These are phyloP conservation scores for Smittia sp. DNA, from an alignment of 2,888 invertebrate genomes.

Conservation along the genomic window DNA sequence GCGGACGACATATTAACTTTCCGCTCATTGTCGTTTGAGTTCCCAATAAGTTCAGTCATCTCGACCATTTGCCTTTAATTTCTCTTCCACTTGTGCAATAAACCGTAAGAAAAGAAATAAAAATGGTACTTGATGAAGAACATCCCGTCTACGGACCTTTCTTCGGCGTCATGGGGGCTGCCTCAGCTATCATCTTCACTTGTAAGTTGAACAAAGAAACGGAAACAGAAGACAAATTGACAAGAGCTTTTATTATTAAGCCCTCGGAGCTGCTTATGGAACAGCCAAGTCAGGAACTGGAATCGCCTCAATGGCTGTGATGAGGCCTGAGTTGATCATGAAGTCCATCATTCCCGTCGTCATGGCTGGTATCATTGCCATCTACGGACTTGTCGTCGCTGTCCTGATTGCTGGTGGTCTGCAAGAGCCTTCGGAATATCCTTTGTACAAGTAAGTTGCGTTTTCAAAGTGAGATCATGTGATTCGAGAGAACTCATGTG, in stretches of 20 bases:
- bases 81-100: not conserved
- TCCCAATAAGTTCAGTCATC: not conserved
- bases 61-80: not conserved
- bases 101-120: not conserved
- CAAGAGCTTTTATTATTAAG: conserved; percentile 54
- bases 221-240: no score
- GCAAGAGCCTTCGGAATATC: conserved; percentile 59
- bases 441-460: conserved; percentile 76
- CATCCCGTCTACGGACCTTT: conserved; percentile 64
- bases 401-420: conserved; percentile 93
- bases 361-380: conserved; percentile 99
- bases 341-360: conserved; percentile 99
- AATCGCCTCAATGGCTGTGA: conserved; percentile 99
- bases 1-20: not conserved
- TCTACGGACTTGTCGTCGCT: conserved; percentile 98
- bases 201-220: conserved; percentile 69
- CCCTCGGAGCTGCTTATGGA: conserved; percentile 98
- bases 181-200: conserved; percentile 98
- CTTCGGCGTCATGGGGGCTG: conserved; percentile 99
- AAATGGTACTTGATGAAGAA: not conserved
- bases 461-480: conserved; percentile 34
- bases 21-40: not conserved
- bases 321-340: conserved; percentile 99
- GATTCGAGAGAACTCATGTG: conserved; percentile 9
- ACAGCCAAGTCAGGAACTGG: conserved; percentile 99